Base-by-base conservation (phyloP, 92 coral and sea anemone genomes). In the Zoanthus solanderi region DNA sequence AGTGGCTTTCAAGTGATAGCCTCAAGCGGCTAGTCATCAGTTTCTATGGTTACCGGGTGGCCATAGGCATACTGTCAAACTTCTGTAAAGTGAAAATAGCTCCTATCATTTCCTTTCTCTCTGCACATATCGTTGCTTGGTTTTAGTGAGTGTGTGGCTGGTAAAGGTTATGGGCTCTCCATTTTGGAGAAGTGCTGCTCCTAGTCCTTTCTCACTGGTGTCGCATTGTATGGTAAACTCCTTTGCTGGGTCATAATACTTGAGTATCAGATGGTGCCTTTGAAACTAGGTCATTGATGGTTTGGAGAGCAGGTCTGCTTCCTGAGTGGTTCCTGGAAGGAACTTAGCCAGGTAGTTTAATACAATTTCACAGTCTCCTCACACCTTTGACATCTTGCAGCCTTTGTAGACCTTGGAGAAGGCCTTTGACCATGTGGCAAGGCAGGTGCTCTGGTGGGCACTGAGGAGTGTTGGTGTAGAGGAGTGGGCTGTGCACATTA, bases 1-100 rank as follows among this genome's bases (percentile, higher is more conserved):
- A 66, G 34, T 23, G 5, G 72, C 63, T 66, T 66, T 66, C 37
- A 18, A 66, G 72, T 32, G 2, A 66, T 66, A 37, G 45, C 18
- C 72, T 66, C 72, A 32, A 66, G 72, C 32, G 11, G 72, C 37
- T 66, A n/a, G 9, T 66, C 32, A 18, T 66, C 34, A 66, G 72
- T 66, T 66, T 66, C 32, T 66, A 66, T 66, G 72, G 72, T 1
- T n/a, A 66, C 12, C 72, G 12, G 72, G 34, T 32, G 72, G 72
- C 72, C 72, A 66, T 66, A 28, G 71, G 32, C 71, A 7, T 65
- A 65, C 7, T 65, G 83, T 73, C 28, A 90, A 79, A 18, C 89
- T 84, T 65, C 71, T 65, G 71, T 65, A 16, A 10, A 7, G 71
- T 83, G 56, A 23, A n/a, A 15, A 79, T 77, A 4, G 14, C 78